Evolutionary conservation across 2,113 vertebrate species (phyloP).

Genomic region (Crypturellus undulatus): DNA sequence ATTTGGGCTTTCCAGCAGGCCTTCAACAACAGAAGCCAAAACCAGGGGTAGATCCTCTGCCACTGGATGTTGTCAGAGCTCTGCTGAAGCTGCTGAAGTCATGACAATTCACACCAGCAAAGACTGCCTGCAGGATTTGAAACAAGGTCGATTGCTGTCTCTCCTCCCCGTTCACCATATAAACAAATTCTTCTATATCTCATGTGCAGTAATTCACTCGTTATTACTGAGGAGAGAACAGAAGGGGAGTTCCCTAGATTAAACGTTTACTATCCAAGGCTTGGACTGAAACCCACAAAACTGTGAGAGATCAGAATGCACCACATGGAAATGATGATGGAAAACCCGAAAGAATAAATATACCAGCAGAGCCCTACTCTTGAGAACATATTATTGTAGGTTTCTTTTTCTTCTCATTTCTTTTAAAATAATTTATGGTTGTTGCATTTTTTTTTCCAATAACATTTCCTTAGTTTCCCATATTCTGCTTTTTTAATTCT

Average conservation of each 20-base stretch:
- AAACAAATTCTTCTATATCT: neutral
- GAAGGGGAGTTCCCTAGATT: neutral
- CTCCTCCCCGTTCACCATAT: neutral
- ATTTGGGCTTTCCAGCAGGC: slow-evolving; percentile 15
- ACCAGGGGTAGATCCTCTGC: neutral
- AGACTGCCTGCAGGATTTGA: slow-evolving; percentile 4
- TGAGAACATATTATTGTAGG: neutral
- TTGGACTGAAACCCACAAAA: slow-evolving; percentile 22
- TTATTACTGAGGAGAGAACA: neutral
- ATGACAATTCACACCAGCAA: slow-evolving; percentile 13
- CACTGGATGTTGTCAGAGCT: neutral
- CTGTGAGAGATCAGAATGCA: neutral
- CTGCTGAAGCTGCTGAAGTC: slow-evolving; percentile 23
- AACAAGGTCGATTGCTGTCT: neutral
- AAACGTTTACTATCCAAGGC: neutral
- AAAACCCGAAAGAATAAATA: slow-evolving; percentile 38
- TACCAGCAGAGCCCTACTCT: neutral
- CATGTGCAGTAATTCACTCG: neutral
- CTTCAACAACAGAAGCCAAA: slow-evolving; percentile 32
- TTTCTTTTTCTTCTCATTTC: neutral
- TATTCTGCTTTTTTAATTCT: neutral
- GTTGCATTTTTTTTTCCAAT: neutral
- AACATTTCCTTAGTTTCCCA: neutral
- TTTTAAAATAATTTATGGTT: neutral
- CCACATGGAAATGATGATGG: slow-evolving; percentile 56